Evolutionary conservation across 2,797 vertebrate genomes (phyloP).

Genomic region (Threskiornis aethiopicus): DNA sequence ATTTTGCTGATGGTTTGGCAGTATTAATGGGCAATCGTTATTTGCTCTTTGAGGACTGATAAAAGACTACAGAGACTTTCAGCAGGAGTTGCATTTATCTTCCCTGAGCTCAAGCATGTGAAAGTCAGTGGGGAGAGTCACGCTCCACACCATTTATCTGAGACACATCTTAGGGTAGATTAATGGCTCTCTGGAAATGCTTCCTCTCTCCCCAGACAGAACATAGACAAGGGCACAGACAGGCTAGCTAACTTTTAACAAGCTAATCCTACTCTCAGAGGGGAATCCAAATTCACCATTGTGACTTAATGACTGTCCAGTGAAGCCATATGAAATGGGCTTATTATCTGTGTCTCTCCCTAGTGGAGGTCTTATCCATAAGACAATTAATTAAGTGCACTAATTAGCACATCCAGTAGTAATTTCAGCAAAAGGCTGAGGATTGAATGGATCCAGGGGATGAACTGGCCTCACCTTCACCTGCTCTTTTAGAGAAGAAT

Average conservation of each 20-base stretch:
- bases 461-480: constrained; percentile 41
- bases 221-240: not conserved
- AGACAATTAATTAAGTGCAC: not conserved
- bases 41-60: constrained; percentile 26
- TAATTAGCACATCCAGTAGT: not conserved
- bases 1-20: constrained; percentile 28
- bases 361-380: not conserved
- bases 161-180: not conserved
- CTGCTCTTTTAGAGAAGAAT: constrained; percentile 11
- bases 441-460: not conserved
- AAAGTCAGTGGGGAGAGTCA: not conserved
- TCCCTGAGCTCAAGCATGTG: not conserved
- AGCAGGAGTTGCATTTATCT: constrained; percentile 15
- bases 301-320: not conserved
- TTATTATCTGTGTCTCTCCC: not conserved
- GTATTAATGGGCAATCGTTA: not conserved
- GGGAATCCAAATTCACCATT: not conserved
- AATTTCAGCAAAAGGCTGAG: not conserved
- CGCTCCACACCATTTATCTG: constrained; percentile 22
- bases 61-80: constrained; percentile 32
- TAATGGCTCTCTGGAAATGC: not conserved
- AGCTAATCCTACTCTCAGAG: not conserved
- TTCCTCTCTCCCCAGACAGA: not conserved
- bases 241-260: not conserved
- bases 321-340: not conserved